A percentile compares a stretch with the other conserved stretches of the same genome.
These are phyloP conservation scores for Ylistrum balloti DNA, from an alignment of 1,140 invertebrate genomes.

Conservation along the genomic window DNA sequence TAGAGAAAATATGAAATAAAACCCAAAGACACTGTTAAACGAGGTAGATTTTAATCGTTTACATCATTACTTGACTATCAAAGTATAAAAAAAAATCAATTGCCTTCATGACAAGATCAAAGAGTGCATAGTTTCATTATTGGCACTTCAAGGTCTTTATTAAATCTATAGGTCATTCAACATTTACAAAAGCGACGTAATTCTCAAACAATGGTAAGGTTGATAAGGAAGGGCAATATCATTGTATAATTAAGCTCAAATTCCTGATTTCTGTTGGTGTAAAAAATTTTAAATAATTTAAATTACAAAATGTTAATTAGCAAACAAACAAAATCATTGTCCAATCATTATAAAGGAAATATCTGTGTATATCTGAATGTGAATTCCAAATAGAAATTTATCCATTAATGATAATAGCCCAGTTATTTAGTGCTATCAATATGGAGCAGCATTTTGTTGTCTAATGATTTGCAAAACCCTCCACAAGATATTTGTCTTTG, in stretches of 20 bases:
- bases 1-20: not conserved
- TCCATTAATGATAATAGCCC: too few species aligned
- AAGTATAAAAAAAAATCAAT: not conserved
- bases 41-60: slow-evolving; percentile 14
- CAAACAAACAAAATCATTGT: too few species aligned
- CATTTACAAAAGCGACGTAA: not conserved
- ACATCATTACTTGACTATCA: slow-evolving; percentile 11
- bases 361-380: too few species aligned
- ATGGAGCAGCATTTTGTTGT: not conserved
- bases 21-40: not conserved
- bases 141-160: not conserved
- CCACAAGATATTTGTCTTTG: not conserved
- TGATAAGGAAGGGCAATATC: not conserved
- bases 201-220: not conserved
- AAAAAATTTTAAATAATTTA: not conserved
- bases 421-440: not conserved
- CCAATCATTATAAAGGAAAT: too few species aligned
- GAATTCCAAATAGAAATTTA: too few species aligned
- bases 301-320: too few species aligned
- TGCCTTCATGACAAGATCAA: slow-evolving; percentile 1
- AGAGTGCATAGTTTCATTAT: not conserved
- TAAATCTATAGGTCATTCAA: not conserved
- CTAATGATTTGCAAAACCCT: not conserved
- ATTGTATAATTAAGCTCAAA: not conserved
- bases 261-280: not conserved